Conservation (phyloP, 2,113 vertebrate genomes). For the Rostratula benghalensis region DNA sequence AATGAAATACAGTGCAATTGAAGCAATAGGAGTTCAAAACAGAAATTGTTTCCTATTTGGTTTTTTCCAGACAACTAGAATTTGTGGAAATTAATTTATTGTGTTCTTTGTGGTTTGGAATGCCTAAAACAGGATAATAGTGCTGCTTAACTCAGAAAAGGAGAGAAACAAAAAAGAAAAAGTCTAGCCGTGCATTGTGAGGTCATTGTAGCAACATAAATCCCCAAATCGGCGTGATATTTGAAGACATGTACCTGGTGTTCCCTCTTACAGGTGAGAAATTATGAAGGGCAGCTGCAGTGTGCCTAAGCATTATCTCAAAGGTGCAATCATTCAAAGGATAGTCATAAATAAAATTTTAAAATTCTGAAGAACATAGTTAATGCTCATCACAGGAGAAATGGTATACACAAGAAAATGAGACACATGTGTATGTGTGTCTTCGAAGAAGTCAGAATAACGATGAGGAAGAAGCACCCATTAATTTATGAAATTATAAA, state of each 20-base stretch:
- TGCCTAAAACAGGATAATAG: neutral
- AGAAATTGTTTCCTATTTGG: neutral
- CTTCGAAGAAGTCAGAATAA: neutral
- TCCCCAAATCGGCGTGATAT: neutral
- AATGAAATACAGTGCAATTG: neutral
- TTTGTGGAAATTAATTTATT: neutral
- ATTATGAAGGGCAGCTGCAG: neutral
- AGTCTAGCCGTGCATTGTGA: neutral
- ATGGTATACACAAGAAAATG: neutral
- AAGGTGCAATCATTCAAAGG: neutral
- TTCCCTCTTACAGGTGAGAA: neutral
- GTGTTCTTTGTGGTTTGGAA: neutral
- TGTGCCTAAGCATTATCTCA: neutral
- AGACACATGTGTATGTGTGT: rapidly evolving
- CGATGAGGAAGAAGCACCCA: neutral
- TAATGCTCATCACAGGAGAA: neutral
- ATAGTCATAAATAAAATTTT: neutral
- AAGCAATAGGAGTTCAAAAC: neutral
- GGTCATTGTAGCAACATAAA: neutral
- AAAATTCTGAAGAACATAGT: neutral
- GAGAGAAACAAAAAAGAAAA: neutral
- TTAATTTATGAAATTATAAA: neutral
- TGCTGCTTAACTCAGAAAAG: neutral
- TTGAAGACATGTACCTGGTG: neutral
- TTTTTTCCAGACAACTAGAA: neutral